A percentile compares a stretch with the other conserved stretches of the same genome.
Conservation (phyloP, 2,888 invertebrate species). For the Brenthis daphne region DNA sequence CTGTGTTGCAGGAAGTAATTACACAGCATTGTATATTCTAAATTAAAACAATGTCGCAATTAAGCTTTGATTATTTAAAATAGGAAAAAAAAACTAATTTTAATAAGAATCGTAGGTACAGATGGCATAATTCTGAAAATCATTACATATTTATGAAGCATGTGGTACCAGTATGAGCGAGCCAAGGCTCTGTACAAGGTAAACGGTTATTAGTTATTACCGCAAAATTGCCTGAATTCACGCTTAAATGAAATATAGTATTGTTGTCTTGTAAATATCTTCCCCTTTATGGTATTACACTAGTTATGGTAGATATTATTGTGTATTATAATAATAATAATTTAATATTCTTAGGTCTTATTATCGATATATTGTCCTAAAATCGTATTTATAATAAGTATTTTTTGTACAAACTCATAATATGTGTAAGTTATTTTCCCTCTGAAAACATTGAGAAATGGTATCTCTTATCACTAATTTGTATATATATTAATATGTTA, state of each 20-base stretch:
- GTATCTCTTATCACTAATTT: too few relatives aligned
- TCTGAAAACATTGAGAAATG: not conserved
- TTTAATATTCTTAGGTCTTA: too few relatives aligned
- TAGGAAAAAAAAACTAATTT: too few relatives aligned
- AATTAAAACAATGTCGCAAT: slow-evolving; percentile 7
- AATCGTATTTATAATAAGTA: too few relatives aligned
- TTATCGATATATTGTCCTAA: too few relatives aligned
- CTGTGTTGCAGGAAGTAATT: not conserved
- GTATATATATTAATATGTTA: too few relatives aligned
- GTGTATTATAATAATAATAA: too few relatives aligned
- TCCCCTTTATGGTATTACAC: too few relatives aligned
- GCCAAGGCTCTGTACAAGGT: slow-evolving; percentile 30
- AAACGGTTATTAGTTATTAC: slow-evolving; percentile 9
- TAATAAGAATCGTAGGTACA: slow-evolving; percentile 7
- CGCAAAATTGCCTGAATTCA: slow-evolving; percentile 14
- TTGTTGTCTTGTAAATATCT: not conserved
- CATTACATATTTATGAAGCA: slow-evolving; percentile 36
- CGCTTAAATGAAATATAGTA: not conserved
- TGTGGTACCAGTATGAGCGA: slow-evolving; percentile 28
- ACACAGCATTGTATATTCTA: not conserved
- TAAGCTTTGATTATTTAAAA: not conserved
- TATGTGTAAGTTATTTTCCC: not conserved
- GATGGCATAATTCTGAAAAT: slow-evolving; percentile 37
- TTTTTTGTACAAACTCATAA: too few relatives aligned
- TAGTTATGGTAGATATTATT: too few relatives aligned